Percentiles rank a stretch among this genome's conserved stretches.
Conservation (phyloP, 2,113 vertebrate genomes). For the Erythrocercus mccallii region DNA sequence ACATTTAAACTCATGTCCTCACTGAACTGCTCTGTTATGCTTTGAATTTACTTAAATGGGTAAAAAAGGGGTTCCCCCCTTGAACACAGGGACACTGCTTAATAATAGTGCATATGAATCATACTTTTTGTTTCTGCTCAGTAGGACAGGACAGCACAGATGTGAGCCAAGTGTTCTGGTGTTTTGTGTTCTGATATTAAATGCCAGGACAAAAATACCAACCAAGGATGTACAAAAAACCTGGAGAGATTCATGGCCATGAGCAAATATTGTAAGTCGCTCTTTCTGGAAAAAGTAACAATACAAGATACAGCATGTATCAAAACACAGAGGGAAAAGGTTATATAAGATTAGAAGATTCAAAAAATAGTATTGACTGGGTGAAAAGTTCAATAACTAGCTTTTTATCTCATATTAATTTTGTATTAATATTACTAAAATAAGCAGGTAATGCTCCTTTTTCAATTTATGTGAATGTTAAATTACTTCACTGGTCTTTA, state of each 20-base stretch:
- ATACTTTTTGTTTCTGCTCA: not conserved
- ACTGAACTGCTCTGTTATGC: not conserved
- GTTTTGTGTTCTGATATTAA: not conserved
- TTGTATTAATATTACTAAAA: not conserved
- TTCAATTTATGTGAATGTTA: not conserved
- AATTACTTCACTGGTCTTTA: not conserved
- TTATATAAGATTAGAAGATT: not conserved
- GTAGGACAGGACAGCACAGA: not conserved
- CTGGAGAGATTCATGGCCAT: not conserved
- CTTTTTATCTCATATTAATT: not conserved
- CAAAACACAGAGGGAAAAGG: not conserved
- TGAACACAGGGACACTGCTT: not conserved
- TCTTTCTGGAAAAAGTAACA: not conserved
- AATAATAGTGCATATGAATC: slow-evolving; percentile 30
- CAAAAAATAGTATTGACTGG: not conserved
- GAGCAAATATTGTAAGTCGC: not conserved
- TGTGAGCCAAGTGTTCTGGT: not conserved
- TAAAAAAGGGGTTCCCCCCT: not conserved
- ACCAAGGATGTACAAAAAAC: not conserved
- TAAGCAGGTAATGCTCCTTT: not conserved
- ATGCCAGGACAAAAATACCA: not conserved
- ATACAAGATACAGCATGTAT: not conserved
- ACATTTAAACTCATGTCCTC: not conserved
- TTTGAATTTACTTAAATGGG: slow-evolving; percentile 31
- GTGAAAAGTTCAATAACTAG: not conserved